Percentiles rank a stretch among this genome's conserved stretches.
phyloP scores from a whole-genome alignment of 2,113 vertebrate genomes.

The Cottus gobio region DNA sequence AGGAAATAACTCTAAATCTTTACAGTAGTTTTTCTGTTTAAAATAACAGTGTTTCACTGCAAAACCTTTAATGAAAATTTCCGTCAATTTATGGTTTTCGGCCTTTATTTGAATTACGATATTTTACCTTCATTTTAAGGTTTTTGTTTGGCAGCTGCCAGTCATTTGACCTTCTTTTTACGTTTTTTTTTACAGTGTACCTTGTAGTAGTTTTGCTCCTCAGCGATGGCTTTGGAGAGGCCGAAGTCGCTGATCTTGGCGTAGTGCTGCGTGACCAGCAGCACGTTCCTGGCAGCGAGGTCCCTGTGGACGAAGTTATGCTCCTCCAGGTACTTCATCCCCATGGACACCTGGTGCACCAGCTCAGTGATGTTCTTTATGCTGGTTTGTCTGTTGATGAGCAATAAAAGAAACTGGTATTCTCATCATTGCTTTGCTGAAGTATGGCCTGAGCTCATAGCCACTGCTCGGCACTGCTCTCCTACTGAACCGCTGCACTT shows the following conservation, averaged over 20 bases:
- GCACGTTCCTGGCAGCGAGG: slow-evolving; percentile 95
- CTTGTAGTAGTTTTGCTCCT: slow-evolving; percentile 82
- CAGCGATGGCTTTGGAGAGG: slow-evolving; percentile 94
- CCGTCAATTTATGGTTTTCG: too few relatives aligned
- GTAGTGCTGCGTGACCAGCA: slow-evolving; percentile 97
- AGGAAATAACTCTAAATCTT: too few relatives aligned
- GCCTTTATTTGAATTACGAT: too few relatives aligned
- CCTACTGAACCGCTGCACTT: background rate
- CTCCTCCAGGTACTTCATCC: slow-evolving; percentile 98
- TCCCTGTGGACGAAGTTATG: slow-evolving; percentile 96
- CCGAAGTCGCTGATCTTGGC: slow-evolving; percentile 99
- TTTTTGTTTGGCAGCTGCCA: too few relatives aligned
- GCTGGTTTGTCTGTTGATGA: slow-evolving; percentile 83
- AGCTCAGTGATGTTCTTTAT: slow-evolving; percentile 95
- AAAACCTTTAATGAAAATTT: too few relatives aligned
- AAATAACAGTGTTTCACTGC: too few relatives aligned
- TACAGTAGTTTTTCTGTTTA: too few relatives aligned
- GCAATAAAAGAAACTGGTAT: background rate
- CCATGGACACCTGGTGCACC: slow-evolving; percentile 97
- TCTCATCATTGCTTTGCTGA: background rate
- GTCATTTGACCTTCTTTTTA: too few relatives aligned
- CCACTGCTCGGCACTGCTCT: too few relatives aligned
- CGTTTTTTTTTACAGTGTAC: too few relatives aligned
- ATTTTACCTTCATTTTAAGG: too few relatives aligned
- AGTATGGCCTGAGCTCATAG: too few relatives aligned